Evolutionary conservation across 2,888 invertebrate genomes (phyloP).

Genomic region (Neelides folsomi): DNA sequence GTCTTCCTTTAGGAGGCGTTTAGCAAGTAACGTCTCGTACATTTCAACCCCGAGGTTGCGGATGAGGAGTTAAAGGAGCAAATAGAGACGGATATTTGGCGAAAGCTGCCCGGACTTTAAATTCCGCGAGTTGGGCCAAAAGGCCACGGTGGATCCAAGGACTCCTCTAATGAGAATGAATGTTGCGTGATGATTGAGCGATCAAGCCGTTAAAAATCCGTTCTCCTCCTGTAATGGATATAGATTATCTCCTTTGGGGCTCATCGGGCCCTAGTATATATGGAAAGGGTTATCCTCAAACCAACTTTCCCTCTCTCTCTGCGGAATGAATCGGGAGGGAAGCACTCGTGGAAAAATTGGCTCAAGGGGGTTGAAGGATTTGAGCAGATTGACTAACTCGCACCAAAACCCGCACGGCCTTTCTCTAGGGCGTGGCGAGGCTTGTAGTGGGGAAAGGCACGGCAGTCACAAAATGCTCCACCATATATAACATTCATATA

Average conservation of each 20-base stretch:
- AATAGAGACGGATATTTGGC: too few species aligned
- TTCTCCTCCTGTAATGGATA: constrained; percentile 28
- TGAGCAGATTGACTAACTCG: background rate
- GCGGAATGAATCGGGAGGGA: too few species aligned
- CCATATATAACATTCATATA: background rate
- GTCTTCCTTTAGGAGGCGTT: too few species aligned
- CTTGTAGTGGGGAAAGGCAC: background rate
- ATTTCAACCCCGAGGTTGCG: too few species aligned
- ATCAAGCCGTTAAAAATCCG: constrained; percentile 31
- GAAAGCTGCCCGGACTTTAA: too few species aligned
- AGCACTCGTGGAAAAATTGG: background rate
- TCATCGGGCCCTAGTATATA: constrained; percentile 17
- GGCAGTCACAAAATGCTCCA: background rate
- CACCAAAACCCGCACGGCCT: background rate
- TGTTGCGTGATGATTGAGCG: constrained; percentile 32
- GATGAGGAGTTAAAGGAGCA: too few species aligned
- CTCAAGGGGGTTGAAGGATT: background rate
- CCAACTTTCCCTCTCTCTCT: too few species aligned
- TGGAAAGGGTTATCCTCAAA: background rate
- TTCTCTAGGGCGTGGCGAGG: too few species aligned
- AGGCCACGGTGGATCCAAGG: too few species aligned
- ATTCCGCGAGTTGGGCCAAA: too few species aligned
- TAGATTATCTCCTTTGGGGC: constrained; percentile 31
- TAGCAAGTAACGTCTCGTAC: too few species aligned
- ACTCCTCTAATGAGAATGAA: constrained; percentile 28